phyloP scores from a whole-genome alignment of 1,140 invertebrate species.

The Druon quercuslanigerum region DNA sequence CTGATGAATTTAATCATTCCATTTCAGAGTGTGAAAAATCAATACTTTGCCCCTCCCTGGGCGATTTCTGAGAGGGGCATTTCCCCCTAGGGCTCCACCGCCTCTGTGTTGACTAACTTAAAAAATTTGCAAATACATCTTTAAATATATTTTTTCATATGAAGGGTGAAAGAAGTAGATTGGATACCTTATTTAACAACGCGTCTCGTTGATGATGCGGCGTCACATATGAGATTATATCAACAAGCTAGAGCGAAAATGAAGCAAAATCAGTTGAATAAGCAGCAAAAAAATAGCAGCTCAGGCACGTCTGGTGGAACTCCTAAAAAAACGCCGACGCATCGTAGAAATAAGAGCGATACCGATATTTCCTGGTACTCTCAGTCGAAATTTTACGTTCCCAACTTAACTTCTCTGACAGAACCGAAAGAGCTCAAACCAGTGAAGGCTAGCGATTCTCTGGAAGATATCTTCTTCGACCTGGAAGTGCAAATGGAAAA shows the following conservation, averaged over 20 bases:
- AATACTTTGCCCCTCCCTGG: too few species aligned
- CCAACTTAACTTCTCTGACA: conserved; percentile 69
- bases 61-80: too few species aligned
- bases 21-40: too few species aligned
- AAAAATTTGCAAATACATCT: conserved; percentile 26
- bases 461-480: conserved; percentile 91
- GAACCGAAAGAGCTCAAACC: conserved; percentile 64
- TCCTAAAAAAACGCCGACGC: conserved; percentile 74
- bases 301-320: conserved; percentile 73
- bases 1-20: too few species aligned
- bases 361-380: conserved; percentile 82
- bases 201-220: conserved; percentile 91
- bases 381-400: conserved; percentile 73
- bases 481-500: conserved; percentile 91
- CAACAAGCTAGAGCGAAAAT: conserved; percentile 82
- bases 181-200: conserved; percentile 93
- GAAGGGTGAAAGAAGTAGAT: conserved; percentile 89
- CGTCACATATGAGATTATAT: conserved; percentile 90
- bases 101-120: conserved; percentile 22
- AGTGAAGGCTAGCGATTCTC: conserved; percentile 63
- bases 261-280: conserved; percentile 74
- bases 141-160: conserved; percentile 38
- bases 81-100: too few species aligned
- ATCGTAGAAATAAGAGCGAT: conserved; percentile 83
- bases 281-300: conserved; percentile 71